phyloP scores from a whole-genome alignment of 1,140 invertebrate genomes.

The Drosophila dunni region DNA sequence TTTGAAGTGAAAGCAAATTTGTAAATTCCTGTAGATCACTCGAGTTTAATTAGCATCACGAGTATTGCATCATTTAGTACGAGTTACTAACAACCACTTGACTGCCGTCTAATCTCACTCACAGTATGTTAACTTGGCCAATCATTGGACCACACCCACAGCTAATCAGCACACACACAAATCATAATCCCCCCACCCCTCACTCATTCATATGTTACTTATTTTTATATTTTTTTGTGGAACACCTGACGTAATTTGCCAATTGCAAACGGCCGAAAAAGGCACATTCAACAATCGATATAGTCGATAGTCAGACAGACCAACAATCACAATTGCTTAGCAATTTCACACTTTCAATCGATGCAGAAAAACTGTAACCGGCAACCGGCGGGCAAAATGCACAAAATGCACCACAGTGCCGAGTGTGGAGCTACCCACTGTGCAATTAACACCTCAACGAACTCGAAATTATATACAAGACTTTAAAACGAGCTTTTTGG shows the following conservation, averaged over 20 bases:
- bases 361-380: slow-evolving; percentile 48
- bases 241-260: slow-evolving; percentile 79
- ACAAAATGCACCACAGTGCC: slow-evolving; percentile 2
- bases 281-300: slow-evolving; percentile 45
- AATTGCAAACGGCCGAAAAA: slow-evolving; percentile 53
- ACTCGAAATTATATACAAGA: slow-evolving; percentile 65
- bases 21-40: neutral
- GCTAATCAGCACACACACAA: slow-evolving; percentile 75
- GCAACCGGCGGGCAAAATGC: slow-evolving; percentile 56
- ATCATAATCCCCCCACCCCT: slow-evolving; percentile 57
- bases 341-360: slow-evolving; percentile 82
- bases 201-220: neutral
- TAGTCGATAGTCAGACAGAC: slow-evolving; percentile 15
- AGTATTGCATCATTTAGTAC: slow-evolving; percentile 18
- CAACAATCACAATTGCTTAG: slow-evolving; percentile 78
- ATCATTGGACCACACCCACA: slow-evolving; percentile 68
- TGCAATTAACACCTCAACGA: slow-evolving; percentile 80
- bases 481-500: slow-evolving; percentile 52
- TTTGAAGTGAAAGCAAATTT: neutral
- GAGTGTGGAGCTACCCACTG: slow-evolving; percentile 61
- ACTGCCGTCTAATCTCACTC: slow-evolving; percentile 37
- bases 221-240: slow-evolving; percentile 9
- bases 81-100: slow-evolving; percentile 18
- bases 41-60: slow-evolving; percentile 13
- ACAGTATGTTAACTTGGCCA: slow-evolving; percentile 61